Evolutionary conservation across 2,113 vertebrate genomes (phyloP).

Genomic region (Megaleporinus macrocephalus): DNA sequence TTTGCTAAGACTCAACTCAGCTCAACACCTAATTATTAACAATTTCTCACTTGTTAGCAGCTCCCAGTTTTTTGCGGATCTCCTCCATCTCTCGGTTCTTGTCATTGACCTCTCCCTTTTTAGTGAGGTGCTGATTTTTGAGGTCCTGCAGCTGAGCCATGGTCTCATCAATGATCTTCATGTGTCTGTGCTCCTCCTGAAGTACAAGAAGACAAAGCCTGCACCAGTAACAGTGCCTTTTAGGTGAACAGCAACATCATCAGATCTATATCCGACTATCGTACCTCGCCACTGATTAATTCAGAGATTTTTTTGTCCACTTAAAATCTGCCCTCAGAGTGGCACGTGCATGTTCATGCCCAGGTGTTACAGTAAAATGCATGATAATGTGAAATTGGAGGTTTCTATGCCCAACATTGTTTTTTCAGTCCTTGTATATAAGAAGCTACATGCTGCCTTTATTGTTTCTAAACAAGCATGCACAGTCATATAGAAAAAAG

Average conservation of each 20-base stretch:
- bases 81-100: conserved; percentile 97
- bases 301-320: no score
- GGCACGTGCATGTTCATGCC: no score
- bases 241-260: not conserved
- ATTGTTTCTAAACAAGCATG: not conserved
- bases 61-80: conserved; percentile 91
- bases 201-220: not conserved
- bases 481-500: not conserved
- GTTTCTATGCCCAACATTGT: no score
- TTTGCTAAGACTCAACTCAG: not conserved
- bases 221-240: not conserved
- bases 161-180: conserved; percentile 96
- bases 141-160: conserved; percentile 94
- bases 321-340: not conserved
- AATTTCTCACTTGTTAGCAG: conserved; percentile 88
- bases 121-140: conserved; percentile 92
- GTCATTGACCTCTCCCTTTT: conserved; percentile 94
- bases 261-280: no score
- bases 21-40: conserved; percentile 55
- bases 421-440: no score
- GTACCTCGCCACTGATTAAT: not conserved
- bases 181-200: conserved; percentile 84
- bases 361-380: no score
- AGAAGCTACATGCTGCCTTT: not conserved
- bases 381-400: no score